Conservation (phyloP, 2,797 vertebrate genomes). For the Meriones psammophilus region DNA sequence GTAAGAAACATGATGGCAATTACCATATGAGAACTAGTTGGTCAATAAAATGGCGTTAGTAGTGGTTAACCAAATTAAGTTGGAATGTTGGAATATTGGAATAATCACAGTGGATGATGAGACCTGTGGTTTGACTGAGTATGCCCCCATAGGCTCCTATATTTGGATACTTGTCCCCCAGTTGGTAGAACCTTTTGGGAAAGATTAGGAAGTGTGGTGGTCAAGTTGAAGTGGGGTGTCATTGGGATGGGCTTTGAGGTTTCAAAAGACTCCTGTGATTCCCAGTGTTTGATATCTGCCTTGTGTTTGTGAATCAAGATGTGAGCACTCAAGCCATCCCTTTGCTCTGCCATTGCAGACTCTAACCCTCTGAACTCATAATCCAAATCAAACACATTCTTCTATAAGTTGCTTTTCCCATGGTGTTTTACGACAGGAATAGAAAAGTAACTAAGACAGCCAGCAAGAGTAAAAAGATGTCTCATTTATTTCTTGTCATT, state of each 20-base stretch:
- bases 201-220: background rate
- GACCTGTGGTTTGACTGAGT: background rate
- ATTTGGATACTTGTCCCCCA: background rate
- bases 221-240: background rate
- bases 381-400: too few species aligned
- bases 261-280: background rate
- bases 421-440: background rate
- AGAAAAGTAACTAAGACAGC: background rate
- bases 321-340: too few species aligned
- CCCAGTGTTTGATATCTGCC: background rate
- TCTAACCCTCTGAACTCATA: background rate
- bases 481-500: background rate
- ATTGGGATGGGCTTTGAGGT: background rate
- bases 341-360: background rate
- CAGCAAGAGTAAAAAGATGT: background rate
- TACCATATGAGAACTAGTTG: background rate
- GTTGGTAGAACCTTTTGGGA: background rate
- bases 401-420: background rate
- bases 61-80: background rate
- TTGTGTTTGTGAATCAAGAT: background rate
- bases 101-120: conserved; percentile 25
- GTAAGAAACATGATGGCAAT: background rate
- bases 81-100: background rate
- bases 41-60: background rate
- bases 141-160: too few species aligned